Evolutionary conservation across 2,797 vertebrate genomes (phyloP), one percentile per base, ranked within the genome.

Genomic region (Emydoidea blandingii): DNA sequence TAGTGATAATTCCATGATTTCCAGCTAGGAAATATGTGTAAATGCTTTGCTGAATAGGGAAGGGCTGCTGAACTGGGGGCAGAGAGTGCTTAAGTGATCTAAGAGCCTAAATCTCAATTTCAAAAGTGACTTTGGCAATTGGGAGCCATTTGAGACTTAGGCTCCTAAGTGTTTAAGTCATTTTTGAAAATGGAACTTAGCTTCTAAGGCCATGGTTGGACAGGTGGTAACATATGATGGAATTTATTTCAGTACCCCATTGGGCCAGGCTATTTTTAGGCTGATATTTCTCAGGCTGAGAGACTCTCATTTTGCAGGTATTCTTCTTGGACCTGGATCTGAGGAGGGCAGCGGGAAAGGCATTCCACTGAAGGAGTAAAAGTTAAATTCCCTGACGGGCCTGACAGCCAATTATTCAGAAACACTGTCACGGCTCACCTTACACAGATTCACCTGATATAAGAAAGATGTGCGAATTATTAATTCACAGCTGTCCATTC

Each of bases 341-440:
- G 37, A 72, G 37, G 19, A 72, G 21, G 3, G 37, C n/a, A 72
- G 37, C 10, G 19, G 37, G 41, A 88, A 89, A 87, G 6, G 3
- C 12, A 85, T 83, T 31, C 27, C 1, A 0, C 2, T 41, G 12
- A 12, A 85, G 23, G 12, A 79, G 57, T 4, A 52, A 19, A 89
- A 72, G 29, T 41, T 59, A 18, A 15, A 62, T 23, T 72, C 85
- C 14, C 27, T 0, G 3, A 90, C 23, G 19, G 65, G 44, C 3
- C 54, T 5, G 14, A 74, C 0, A 0, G 53, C 3, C 21, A 76
- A 27, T n/a, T 16, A 5, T 8, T 85, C n/a, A 68, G 65, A 83
- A n/a, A 34, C 16, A 52, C 2, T 65, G 80, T 10, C 27, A 59
- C 14, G 5, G 19, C 53, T 83, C 25, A 59, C n/a, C 19, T 85